Evolutionary conservation across 2,888 invertebrate genomes (phyloP).

Genomic region (Psococerastis gibbosa): DNA sequence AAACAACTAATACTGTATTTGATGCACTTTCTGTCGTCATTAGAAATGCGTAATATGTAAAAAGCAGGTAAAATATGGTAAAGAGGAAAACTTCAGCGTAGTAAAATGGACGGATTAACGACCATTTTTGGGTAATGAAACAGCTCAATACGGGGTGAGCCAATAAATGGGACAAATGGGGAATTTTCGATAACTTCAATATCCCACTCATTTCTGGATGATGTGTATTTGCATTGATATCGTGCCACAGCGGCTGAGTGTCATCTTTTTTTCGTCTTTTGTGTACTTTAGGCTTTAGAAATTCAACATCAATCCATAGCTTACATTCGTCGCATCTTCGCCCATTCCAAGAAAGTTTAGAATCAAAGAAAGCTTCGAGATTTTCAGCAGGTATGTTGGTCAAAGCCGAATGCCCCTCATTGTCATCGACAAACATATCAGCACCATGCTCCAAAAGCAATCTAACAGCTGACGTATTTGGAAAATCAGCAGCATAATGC

Average conservation of each 20-base stretch:
- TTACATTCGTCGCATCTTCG: too few species aligned
- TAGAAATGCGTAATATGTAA: too few species aligned
- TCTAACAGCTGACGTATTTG: not conserved
- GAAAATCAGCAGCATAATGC: not conserved
- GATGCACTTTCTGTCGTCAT: too few species aligned
- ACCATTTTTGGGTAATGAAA: not conserved
- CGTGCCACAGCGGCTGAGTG: too few species aligned
- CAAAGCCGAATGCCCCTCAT: not conserved
- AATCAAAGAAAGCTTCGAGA: not conserved
- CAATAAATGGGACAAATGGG: not conserved
- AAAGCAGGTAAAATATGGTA: not conserved
- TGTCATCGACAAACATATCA: not conserved
- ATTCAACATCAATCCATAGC: too few species aligned
- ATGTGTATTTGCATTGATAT: not conserved
- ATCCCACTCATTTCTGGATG: not conserved
- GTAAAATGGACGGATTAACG: not conserved
- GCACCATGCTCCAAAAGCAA: not conserved
- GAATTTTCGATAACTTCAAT: not conserved
- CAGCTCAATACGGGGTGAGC: not conserved
- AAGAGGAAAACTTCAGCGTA: not conserved
- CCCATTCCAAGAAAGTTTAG: too few species aligned
- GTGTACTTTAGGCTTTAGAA: too few species aligned
- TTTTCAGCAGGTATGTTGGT: not conserved
- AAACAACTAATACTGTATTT: not conserved
- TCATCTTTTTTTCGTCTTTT: too few species aligned